A percentile compares a stretch with the other conserved stretches of the same genome.
Conservation (phyloP, 2,888 invertebrate genomes). For the Oegoconia quadripuncta region DNA sequence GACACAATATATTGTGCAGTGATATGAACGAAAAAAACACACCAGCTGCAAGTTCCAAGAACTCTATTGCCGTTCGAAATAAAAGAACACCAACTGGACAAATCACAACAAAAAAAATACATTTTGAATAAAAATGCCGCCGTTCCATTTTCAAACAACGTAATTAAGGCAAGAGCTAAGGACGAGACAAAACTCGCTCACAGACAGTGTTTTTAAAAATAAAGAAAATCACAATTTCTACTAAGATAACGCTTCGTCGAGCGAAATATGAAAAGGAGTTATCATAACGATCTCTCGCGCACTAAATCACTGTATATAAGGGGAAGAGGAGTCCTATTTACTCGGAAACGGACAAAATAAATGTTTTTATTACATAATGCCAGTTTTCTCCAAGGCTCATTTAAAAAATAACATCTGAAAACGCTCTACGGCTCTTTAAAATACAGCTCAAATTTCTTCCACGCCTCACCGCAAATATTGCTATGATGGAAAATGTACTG, state of each 20-base stretch:
- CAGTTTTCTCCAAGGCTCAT: conserved; percentile 72
- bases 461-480: conserved; percentile 5
- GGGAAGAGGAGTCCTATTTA: conserved; percentile 74
- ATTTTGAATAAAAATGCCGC: conserved; percentile 25
- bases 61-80: too few species aligned
- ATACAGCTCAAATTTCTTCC: conserved; percentile 38
- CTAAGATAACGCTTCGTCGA: conserved; percentile 70
- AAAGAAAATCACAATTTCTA: conserved; percentile 60
- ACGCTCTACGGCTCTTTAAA: conserved; percentile 23
- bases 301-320: conserved; percentile 77
- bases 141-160: conserved; percentile 34
- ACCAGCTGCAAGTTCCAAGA: conserved; percentile 39
- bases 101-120: conserved; percentile 24
- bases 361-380: conserved; percentile 78
- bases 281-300: conserved; percentile 75
- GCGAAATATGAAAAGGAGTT: conserved; percentile 75
- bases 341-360: conserved; percentile 76
- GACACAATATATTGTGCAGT: conserved; percentile 24
- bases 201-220: conserved; percentile 48
- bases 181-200: conserved; percentile 34
- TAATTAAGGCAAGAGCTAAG: conserved; percentile 40
- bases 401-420: conserved; percentile 30
- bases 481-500: conserved; percentile 31
- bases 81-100: too few species aligned
- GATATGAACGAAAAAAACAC: conserved; percentile 9